phyloP scores from a whole-genome alignment of 2,113 vertebrate genomes.

The Probosciger aterrimus region DNA sequence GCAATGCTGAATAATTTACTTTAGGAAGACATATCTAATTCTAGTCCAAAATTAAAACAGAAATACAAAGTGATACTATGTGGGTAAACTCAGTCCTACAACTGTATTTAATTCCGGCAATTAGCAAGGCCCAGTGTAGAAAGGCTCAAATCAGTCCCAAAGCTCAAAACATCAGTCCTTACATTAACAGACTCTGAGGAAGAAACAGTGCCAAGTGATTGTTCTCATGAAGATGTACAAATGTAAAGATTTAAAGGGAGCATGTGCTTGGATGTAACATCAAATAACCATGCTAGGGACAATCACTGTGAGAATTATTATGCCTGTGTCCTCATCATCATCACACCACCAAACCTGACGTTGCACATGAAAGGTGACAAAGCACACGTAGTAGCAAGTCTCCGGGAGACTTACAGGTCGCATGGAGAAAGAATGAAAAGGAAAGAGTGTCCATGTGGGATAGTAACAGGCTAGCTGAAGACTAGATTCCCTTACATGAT shows the following conservation, averaged over 20 bases:
- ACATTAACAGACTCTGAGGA: neutral
- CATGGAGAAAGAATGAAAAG: fast-evolving
- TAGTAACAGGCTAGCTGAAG: neutral
- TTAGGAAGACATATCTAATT: neutral
- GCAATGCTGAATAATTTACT: constrained; percentile 27
- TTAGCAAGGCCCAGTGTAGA: fast-evolving
- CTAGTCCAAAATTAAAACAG: neutral
- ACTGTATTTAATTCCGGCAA: fast-evolving
- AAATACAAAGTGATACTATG: neutral
- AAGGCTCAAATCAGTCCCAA: too few species aligned
- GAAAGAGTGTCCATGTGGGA: fast-evolving
- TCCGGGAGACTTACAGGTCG: too few species aligned
- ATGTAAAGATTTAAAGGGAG: neutral
- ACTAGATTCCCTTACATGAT: fast-evolving
- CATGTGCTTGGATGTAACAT: fast-evolving
- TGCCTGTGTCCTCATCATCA: fast-evolving
- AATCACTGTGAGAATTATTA: fast-evolving
- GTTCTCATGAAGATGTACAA: neutral
- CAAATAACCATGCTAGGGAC: fast-evolving
- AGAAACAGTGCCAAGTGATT: fast-evolving
- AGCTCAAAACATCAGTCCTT: neutral
- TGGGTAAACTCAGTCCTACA: neutral
- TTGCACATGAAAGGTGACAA: fast-evolving
- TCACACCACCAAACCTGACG: fast-evolving
- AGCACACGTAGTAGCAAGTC: neutral